Conservation (phyloP, 2,113 vertebrate genomes). For the Axis porcinus region DNA sequence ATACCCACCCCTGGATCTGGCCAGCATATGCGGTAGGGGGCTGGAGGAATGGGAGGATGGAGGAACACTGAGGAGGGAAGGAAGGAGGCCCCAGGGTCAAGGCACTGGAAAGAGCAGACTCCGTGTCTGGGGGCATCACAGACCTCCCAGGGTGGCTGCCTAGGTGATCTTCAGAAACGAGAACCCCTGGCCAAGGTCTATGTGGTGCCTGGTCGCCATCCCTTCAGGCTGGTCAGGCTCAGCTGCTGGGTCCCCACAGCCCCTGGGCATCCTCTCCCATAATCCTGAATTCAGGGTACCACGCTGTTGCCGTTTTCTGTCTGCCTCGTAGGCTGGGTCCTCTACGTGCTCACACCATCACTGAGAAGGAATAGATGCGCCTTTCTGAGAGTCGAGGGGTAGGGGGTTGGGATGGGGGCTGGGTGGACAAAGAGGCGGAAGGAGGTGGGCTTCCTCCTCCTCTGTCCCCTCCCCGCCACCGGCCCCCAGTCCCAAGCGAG, state of each 20-base stretch:
- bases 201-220: no score
- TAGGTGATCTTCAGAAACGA: not conserved
- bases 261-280: not conserved
- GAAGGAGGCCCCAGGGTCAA: not conserved
- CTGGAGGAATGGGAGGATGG: not conserved
- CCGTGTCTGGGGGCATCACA: not conserved
- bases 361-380: not conserved
- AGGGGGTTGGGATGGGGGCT: not conserved
- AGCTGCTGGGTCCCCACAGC: not conserved
- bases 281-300: no score
- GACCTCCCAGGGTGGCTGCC: not conserved
- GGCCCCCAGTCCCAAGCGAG: not conserved
- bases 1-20: not conserved
- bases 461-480: not conserved
- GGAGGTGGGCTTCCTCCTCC: not conserved
- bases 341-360: not conserved
- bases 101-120: not conserved
- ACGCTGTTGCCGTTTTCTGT: rapidly evolving
- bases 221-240: not conserved
- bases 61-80: rapidly evolving
- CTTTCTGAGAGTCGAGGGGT: no score
- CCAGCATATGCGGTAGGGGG: not conserved
- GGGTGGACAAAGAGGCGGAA: not conserved
- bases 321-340: not conserved
- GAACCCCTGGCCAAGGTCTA: no score